A percentile compares a stretch with the other conserved stretches of the same genome.
Conservation (phyloP, 2,888 invertebrate species). For the Pemphredon lugubris region DNA sequence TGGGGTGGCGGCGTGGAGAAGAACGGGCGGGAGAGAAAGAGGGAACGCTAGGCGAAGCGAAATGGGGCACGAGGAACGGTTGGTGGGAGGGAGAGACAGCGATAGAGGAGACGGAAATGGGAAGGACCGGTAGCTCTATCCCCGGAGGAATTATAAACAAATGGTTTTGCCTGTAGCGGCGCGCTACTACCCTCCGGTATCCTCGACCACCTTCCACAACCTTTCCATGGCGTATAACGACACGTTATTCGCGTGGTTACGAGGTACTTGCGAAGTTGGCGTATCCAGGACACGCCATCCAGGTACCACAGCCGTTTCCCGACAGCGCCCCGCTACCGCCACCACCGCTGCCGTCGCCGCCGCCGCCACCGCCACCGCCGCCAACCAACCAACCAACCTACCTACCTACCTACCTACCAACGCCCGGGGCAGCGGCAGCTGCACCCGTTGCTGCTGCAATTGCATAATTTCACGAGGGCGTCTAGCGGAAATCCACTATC, state of each 20-base stretch:
- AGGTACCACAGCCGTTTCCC: slow-evolving; percentile 16
- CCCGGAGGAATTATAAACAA: slow-evolving; percentile 66
- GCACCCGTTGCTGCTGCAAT: slow-evolving; percentile 71
- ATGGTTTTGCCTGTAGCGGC: slow-evolving; percentile 40
- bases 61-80: background rate
- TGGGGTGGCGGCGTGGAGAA: background rate
- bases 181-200: slow-evolving; percentile 9
- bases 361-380: slow-evolving; percentile 1
- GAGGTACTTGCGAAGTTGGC: slow-evolving; percentile 65
- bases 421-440: background rate
- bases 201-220: slow-evolving; percentile 9
- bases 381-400: background rate
- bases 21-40: background rate
- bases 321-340: slow-evolving; percentile 4
- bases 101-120: slow-evolving; percentile 10
- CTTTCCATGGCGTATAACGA: slow-evolving; percentile 50
- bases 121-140: slow-evolving; percentile 6
- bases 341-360: slow-evolving; percentile 7
- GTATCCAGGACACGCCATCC: slow-evolving; percentile 69
- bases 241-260: slow-evolving; percentile 67
- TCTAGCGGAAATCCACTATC: background rate
- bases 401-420: background rate
- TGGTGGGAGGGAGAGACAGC: background rate
- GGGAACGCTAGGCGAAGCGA: background rate
- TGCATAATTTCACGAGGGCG: slow-evolving; percentile 74